Base-by-base conservation (phyloP, 1,140 invertebrate species). In the Pseudomyrmex concolor region DNA sequence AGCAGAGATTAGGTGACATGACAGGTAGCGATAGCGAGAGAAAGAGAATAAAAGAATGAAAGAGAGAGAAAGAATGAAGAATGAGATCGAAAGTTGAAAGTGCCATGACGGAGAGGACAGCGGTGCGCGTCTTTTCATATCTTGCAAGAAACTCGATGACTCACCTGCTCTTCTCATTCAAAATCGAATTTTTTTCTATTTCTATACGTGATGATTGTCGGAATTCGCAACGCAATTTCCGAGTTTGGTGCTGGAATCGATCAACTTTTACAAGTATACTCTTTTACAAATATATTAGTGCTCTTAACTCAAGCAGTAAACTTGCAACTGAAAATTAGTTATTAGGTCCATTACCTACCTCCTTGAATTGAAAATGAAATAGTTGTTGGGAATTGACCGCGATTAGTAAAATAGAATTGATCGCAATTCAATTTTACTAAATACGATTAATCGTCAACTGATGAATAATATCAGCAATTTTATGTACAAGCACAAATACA, bases 31-130 rank as follows among this genome's bases (percentile, higher is more conserved):
- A 34, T 34, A 34, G 34, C 34, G 34, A 63, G 74, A 84, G 66
- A 59, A 60, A 51, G 66, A 83, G 59, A 57, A 57, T 43, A 19
- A 17, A 64, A 85, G 54, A 68, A 48, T 15, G 17, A 34, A 34
- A 5, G 34, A 60, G 71, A 34, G 17, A 80, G 54, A 66, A 7
- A 19, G 51, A 68, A 34, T 50, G 15, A 19, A 22, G 51, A 43
- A 48, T 55, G 64, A 34, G 63, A 43, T 64, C 54, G 68, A 60
- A 73, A 15, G 84, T 57, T 54, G 63, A 68, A 19, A 71, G 59
- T 87, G 81, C 22, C 59, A 87, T 83, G 62, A 87, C 83, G 67
- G 62, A 68, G 83, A 87, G 86, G 67, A 87, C 82, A 84, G 83
- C 57, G 68, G 55, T 62, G 73, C 68, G 82, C 10, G 83, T 64